Conservation (phyloP, 2,888 invertebrate species). For the Apomyelois bistriatella region DNA sequence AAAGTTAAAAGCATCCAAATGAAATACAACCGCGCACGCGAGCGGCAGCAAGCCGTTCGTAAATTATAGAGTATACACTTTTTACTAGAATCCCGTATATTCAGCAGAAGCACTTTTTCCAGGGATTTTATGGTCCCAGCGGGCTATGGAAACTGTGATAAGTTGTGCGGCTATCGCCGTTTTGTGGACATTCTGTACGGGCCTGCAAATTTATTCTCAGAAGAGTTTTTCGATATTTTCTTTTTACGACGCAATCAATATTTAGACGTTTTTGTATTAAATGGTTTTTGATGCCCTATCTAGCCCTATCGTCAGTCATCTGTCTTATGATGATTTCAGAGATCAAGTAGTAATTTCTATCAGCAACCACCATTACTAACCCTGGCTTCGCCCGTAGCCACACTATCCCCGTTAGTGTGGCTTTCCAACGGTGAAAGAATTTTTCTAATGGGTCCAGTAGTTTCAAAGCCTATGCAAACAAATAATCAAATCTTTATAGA, state of each 20-base stretch:
- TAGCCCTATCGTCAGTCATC: too few species aligned
- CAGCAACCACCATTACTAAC: too few species aligned
- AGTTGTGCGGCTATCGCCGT: conserved; percentile 3
- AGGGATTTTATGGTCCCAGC: conserved; percentile 2
- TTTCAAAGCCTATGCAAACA: too few species aligned
- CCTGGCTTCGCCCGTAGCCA: too few species aligned
- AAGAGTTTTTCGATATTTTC: background rate
- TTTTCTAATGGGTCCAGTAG: too few species aligned
- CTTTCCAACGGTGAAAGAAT: too few species aligned
- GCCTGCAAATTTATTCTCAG: conserved; percentile 1
- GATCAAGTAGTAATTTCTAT: too few species aligned
- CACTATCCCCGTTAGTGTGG: too few species aligned
- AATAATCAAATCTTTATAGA: too few species aligned
- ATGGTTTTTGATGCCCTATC: background rate
- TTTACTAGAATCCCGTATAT: background rate
- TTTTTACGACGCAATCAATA: background rate
- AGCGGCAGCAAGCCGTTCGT: background rate
- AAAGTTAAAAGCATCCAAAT: background rate
- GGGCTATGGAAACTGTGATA: conserved; percentile 3
- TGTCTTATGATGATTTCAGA: too few species aligned
- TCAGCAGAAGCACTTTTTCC: background rate
- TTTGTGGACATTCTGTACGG: conserved; percentile 7
- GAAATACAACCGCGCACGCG: background rate
- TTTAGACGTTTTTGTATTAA: background rate
- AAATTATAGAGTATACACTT: conserved; percentile 8